Conservation (phyloP, 2,113 vertebrate species). For the Trinectes maculatus region DNA sequence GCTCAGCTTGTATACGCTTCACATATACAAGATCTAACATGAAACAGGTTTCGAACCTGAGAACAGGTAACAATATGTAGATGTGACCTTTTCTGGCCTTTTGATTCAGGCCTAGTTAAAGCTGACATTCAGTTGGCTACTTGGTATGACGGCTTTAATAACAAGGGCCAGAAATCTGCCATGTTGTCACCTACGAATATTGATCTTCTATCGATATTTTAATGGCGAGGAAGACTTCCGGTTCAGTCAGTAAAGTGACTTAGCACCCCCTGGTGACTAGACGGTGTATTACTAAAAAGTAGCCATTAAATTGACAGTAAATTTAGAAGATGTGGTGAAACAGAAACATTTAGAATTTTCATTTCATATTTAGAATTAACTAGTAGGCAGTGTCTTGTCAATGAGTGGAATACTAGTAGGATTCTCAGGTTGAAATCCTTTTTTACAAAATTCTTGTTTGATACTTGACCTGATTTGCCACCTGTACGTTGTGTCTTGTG, state of each 20-base stretch:
- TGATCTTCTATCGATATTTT: too few species aligned
- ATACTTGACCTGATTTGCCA: slow-evolving; percentile 11
- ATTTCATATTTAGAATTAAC: too few species aligned
- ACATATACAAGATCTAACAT: not conserved
- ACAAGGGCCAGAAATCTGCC: not conserved
- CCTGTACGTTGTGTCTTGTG: not conserved
- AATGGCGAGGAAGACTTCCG: not conserved
- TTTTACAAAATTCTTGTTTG: not conserved
- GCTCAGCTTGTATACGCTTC: too few species aligned
- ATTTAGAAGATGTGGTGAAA: not conserved
- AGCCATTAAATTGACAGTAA: not conserved
- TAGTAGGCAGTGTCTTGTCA: too few species aligned
- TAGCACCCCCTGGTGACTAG: slow-evolving; percentile 40
- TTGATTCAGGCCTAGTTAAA: not conserved
- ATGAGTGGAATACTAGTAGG: not conserved
- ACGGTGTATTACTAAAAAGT: slow-evolving; percentile 28
- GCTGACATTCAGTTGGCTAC: not conserved
- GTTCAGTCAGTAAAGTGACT: not conserved
- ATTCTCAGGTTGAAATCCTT: not conserved
- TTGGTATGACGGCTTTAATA: not conserved
- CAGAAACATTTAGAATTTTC: too few species aligned
- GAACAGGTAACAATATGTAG: not conserved
- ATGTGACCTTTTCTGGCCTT: too few species aligned
- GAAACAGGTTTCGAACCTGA: not conserved
- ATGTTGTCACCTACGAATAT: not conserved